A percentile compares a stretch with the other conserved stretches of the same genome.
These are phyloP conservation scores for Oligia strigilis DNA, from an alignment of 2,888 invertebrate species.

Conservation along the genomic window DNA sequence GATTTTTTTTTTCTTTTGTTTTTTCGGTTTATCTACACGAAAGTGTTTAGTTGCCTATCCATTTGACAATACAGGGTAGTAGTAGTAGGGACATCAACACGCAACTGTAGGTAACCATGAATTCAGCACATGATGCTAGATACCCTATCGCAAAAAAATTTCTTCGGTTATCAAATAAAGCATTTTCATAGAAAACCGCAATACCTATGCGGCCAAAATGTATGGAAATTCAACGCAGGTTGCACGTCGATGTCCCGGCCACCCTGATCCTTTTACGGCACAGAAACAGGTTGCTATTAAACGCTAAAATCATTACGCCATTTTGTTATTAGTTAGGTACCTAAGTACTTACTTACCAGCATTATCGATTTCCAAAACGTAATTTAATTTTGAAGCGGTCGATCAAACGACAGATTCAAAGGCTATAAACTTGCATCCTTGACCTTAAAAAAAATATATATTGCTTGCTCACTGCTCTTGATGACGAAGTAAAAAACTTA, in stretches of 20 bases:
- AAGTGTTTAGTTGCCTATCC: neutral
- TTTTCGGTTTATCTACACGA: neutral
- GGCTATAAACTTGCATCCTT: conserved; percentile 24
- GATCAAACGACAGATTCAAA: conserved; percentile 25
- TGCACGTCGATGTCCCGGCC: neutral
- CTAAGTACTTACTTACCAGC: neutral
- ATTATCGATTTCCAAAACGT: neutral
- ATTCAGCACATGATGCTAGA: neutral
- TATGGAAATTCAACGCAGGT: neutral
- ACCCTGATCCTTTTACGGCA: neutral
- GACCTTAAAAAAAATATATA: conserved; percentile 45
- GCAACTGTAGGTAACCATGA: neutral
- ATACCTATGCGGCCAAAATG: too few species aligned
- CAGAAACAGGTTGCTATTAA: neutral
- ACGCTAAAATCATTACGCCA: neutral
- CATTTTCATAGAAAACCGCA: too few species aligned
- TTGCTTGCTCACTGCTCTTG: conserved; percentile 47
- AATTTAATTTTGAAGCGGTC: conserved; percentile 18
- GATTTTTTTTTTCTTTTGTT: too few species aligned
- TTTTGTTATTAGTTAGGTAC: neutral
- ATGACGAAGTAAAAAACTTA: conserved; percentile 51
- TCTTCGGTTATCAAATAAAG: too few species aligned
- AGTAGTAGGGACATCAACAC: too few species aligned
- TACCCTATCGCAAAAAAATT: neutral
- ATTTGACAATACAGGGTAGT: neutral